Evolutionary conservation across 2,113 vertebrate genomes (phyloP), one percentile per base, ranked within the genome.

Genomic region (Pomatostomus ruficeps): DNA sequence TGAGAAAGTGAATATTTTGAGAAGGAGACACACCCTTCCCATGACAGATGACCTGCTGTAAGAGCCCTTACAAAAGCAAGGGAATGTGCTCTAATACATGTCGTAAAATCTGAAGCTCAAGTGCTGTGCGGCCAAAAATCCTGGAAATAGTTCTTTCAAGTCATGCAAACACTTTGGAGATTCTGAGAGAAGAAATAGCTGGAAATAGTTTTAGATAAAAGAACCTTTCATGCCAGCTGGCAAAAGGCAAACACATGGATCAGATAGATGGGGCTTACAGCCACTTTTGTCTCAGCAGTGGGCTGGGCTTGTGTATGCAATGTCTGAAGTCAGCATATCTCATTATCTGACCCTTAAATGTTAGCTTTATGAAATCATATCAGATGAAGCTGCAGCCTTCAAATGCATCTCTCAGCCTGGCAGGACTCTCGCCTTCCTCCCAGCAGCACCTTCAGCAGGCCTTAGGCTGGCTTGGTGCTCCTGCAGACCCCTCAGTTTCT

Each of bases 141-240:
- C 59, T 84, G 65, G 65, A 90, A 91, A 94, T n/a, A 45, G 40
- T 78, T 91, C 46, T 89, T 92, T 71, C 20, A 89, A 86, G 80
- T 78, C 22, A 68, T 62, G 45, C 54, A 85, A 95, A 92, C 33
- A 62, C 58, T 79, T 90, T 0, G 2, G 55, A 63, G 72, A 83
- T 68, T 88, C 86, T 92, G 75, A 91, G 88, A 72, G 70, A 43
- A 94, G 26, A 92, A 96, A 91, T 85, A 93, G 76, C 70, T 96
- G 90, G 76, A 94, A 92, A 88, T 62, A 91, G 85, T 71, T 94
- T 91, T 78, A 94, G 82, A 85, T 90, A 90, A 95, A 95, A 91
- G 33, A 62, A 63, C 38, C 28, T 78, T 81, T 83, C 33, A 58
- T 68, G 91, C 84, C 91, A 93, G 85, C 70, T 87, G 77, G 88